Percentiles rank a stretch among this genome's conserved stretches.
These are phyloP conservation scores for Melanotus villosus DNA, from an alignment of 2,888 invertebrate species.

Conservation along the genomic window DNA sequence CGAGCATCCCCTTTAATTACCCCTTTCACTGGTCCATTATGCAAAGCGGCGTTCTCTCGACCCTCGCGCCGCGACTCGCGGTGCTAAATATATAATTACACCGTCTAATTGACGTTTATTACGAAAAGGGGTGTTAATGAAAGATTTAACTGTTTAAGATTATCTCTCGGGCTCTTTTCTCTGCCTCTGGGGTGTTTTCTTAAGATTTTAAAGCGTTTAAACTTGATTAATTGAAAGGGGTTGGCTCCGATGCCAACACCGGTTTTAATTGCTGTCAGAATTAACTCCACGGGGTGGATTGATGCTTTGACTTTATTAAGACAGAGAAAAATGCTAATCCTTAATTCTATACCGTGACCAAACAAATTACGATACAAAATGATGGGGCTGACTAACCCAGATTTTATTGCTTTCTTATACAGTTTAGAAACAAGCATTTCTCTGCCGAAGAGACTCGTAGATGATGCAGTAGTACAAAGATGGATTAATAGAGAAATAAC, in stretches of 20 bases:
- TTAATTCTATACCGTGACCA: slow-evolving; percentile 19
- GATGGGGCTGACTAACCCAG: background rate
- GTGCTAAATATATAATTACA: slow-evolving; percentile 67
- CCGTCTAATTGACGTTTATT: slow-evolving; percentile 68
- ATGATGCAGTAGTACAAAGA: too few relatives aligned
- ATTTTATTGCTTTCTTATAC: too few relatives aligned
- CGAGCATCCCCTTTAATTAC: slow-evolving; percentile 68
- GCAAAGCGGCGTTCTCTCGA: slow-evolving; percentile 61
- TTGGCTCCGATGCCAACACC: slow-evolving; percentile 59
- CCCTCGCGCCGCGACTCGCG: slow-evolving; percentile 54
- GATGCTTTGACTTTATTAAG: slow-evolving; percentile 37
- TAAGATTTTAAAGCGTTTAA: slow-evolving; percentile 60
- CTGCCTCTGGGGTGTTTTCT: slow-evolving; percentile 62
- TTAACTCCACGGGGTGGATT: slow-evolving; percentile 41
- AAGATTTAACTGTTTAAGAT: slow-evolving; percentile 65
- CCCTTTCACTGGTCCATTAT: slow-evolving; percentile 69
- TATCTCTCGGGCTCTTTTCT: slow-evolving; percentile 56
- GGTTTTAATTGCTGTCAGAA: slow-evolving; percentile 59
- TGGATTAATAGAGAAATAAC: too few relatives aligned
- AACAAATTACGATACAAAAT: slow-evolving; percentile 8
- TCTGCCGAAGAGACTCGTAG: too few relatives aligned
- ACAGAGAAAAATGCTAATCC: slow-evolving; percentile 30
- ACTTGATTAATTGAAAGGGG: slow-evolving; percentile 65
- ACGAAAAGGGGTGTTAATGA: slow-evolving; percentile 67
- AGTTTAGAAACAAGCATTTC: too few relatives aligned